Percentiles rank a stretch among this genome's conserved stretches.
Conservation (phyloP, 1,140 invertebrate genomes). For the Gonioctena quinquepunctata region DNA sequence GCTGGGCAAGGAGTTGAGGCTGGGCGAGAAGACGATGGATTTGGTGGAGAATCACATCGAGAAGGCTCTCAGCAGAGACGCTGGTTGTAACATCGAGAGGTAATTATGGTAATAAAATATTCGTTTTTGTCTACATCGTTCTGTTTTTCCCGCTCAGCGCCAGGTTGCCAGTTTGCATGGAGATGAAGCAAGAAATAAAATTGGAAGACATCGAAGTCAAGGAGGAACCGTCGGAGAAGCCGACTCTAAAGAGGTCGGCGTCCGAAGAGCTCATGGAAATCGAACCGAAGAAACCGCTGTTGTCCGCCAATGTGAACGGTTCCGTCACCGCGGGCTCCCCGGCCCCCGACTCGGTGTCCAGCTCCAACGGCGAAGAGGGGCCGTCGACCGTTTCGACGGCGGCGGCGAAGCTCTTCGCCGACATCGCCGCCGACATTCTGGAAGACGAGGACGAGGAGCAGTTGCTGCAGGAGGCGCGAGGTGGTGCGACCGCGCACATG, state of each 20-base stretch:
- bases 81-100: constrained; percentile 41
- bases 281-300: constrained; percentile 58
- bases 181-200: constrained; percentile 21
- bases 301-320: constrained; percentile 57
- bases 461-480: constrained; percentile 48
- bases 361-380: constrained; percentile 58
- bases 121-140: too few relatives aligned
- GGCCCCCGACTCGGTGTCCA: constrained; percentile 56
- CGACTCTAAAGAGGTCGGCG: constrained; percentile 54
- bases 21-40: constrained; percentile 66
- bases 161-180: too few relatives aligned
- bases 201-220: constrained; percentile 19
- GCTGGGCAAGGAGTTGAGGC: constrained; percentile 63
- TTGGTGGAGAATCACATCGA: constrained; percentile 66
- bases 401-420: constrained; percentile 73
- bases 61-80: constrained; percentile 57
- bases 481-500: constrained; percentile 22
- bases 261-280: constrained; percentile 54
- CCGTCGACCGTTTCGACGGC: constrained; percentile 66
- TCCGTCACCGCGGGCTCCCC: constrained; percentile 55
- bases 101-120: too few relatives aligned
- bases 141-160: too few relatives aligned
- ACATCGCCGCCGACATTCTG: constrained; percentile 70
- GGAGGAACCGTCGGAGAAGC: constrained; percentile 10
- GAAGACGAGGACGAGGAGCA: constrained; percentile 70